These are phyloP conservation scores for Amblyteles armatorius DNA, from an alignment of 2,888 invertebrate genomes.

Conservation along the genomic window DNA sequence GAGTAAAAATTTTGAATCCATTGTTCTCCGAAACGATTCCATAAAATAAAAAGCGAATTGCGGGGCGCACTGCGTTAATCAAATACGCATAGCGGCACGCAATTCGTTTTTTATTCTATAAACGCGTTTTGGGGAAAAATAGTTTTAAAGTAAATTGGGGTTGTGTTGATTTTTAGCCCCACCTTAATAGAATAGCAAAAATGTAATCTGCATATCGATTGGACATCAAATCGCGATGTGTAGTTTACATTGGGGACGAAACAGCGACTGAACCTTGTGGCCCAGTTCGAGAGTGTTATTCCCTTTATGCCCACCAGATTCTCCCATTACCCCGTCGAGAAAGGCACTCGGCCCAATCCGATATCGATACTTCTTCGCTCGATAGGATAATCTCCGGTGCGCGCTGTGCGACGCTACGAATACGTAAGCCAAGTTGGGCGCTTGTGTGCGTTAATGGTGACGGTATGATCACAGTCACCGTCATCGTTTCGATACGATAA, in stretches of 20 bases:
- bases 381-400: constrained; percentile 58
- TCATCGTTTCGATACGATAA: constrained; percentile 22
- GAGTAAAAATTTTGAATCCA: too few relatives aligned
- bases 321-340: constrained; percentile 53
- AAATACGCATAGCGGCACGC: too few relatives aligned
- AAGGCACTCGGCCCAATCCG: constrained; percentile 53
- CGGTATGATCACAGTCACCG: constrained; percentile 21
- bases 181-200: neutral
- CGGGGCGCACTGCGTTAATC: too few relatives aligned
- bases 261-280: constrained; percentile 29
- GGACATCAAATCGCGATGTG: neutral
- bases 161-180: too few relatives aligned
- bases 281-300: constrained; percentile 20
- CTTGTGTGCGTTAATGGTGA: constrained; percentile 41
- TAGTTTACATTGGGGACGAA: constrained; percentile 19
- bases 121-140: too few relatives aligned
- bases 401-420: constrained; percentile 45
- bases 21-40: too few relatives aligned
- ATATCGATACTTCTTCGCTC: constrained; percentile 60
- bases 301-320: constrained; percentile 47
- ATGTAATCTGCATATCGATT: neutral
- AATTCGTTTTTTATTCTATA: too few relatives aligned
- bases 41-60: too few relatives aligned
- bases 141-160: too few relatives aligned
- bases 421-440: constrained; percentile 49